Evolutionary conservation across 92 coral and sea anemone species (phyloP), one percentile per base, ranked within the genome.

Genomic region (Siderastrea radians): DNA sequence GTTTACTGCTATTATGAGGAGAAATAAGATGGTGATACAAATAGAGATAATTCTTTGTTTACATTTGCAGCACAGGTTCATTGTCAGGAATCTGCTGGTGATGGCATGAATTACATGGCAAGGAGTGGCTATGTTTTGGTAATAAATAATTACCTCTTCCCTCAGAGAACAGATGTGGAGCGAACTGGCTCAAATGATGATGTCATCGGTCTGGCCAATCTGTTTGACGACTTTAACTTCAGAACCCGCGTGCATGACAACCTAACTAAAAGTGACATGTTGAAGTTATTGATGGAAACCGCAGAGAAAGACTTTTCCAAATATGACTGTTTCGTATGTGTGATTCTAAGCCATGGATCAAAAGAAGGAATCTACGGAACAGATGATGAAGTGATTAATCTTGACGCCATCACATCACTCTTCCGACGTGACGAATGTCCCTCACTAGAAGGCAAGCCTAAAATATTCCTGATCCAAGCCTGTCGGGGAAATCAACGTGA

Each of bases 381-480:
- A 43, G 96, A 96, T 62, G 89, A 93, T 13, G n/a, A 68, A 53
- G 75, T 79, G 7, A 75, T 97, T n/a, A 93, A 90, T 10, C 88
- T 95, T 12, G 95, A 97, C 52, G 91, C 95, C 14, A 86, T 97
- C n/a, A 94, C 98, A 0, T 84, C 91, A 0, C 79, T 78, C 68
- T 97, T 95, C 73, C 89, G 96, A 7, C 90, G 93, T 2, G 73
- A 84, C 44, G 84, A 84, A 58, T 90, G 94, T 73, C 93, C 94
- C 6, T 78, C 94, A 2, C 85, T 97, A 5, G 91, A 78, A 19
- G 95, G 94, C 45, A 97, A 97, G 80, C 99, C 99, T 1, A 97
- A 97, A 72, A 63, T 97, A 48, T 97, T 97, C 65, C 82, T 97
- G 19, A 79, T 97, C 48, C 99, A 97, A 84, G 99, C 99, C 49